These are phyloP conservation scores for Manis javanica DNA, from an alignment of 2,797 vertebrate genomes.

Conservation along the genomic window DNA sequence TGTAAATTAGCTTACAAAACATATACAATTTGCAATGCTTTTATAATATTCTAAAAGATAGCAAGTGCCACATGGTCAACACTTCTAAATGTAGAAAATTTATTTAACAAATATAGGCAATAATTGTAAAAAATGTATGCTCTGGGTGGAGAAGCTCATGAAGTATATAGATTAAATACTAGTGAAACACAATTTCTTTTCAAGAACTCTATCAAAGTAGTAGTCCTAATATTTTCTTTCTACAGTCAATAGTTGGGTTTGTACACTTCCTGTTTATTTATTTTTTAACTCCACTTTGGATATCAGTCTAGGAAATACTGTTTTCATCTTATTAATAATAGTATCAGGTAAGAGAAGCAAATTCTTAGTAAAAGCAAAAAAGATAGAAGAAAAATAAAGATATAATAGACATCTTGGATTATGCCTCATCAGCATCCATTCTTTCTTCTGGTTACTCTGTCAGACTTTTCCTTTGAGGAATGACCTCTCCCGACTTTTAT, in stretches of 20 bases:
- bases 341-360: neutral
- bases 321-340: neutral
- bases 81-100: neutral
- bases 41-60: neutral
- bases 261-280: neutral
- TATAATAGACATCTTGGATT: neutral
- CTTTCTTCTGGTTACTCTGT: neutral
- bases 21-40: neutral
- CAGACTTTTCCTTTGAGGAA: neutral
- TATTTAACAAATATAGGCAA: neutral
- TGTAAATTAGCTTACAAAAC: neutral
- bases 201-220: neutral
- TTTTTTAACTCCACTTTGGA: neutral
- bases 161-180: neutral
- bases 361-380: neutral
- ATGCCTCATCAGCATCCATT: neutral
- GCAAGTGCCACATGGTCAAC: neutral
- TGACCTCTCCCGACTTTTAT: neutral
- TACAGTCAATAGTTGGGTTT: too few species aligned
- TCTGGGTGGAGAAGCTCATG: neutral
- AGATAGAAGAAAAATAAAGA: neutral
- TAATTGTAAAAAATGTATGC: neutral
- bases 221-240: neutral
- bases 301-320: neutral
- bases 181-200: neutral